Base-by-base conservation (phyloP, 2,888 invertebrate genomes). In the Philereme transversata region DNA sequence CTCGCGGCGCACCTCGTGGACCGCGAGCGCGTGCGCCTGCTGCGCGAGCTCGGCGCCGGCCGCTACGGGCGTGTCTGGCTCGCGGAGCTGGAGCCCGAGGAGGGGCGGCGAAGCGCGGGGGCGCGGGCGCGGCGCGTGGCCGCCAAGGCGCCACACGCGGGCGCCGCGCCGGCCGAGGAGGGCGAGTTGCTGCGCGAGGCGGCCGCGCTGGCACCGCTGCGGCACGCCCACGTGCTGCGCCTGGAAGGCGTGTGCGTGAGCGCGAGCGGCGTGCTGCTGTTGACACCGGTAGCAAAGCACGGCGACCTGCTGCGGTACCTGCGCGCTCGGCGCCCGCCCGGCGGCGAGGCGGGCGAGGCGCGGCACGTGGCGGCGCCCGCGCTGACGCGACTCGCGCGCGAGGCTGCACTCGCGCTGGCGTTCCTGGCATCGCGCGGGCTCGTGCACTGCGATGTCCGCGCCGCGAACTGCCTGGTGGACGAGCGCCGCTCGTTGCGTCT, bases 221-320 rank as follows among this genome's bases (percentile, higher is more conserved):
- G 96, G 54, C 97, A 98, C 81, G 94, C 95, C 72, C 97, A 98
- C 82, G 95, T 98, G 46, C 95, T 98, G 5, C 94, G 95, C 66
- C 90, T 98, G 11, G 83, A 97, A 9, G 98, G 97, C 0, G 97
- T 98, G 8, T 87, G 88, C 67, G 96, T 97, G 22, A 22, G 22
- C 68, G 95, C 96, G 1, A 95, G 96, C 70, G 95, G 94, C 4
- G 97, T 97, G 65, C 97, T 97, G 0, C 95, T 97, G 6, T 95
- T 97, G 73, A 96, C 97, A 0, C 97, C 98, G 97, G 98, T 97
- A 73, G 97, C 98, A 94, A 91, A 97, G 5, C 97, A 97, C 78
- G 98, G 97, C 10, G 98, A 98, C 81, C 86, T 98, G 70, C 96
- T 96, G 80, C 96, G 96, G 0, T 98, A 96, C 82, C 90, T 98